These are phyloP conservation scores for Campodea augens DNA, from an alignment of 1,140 invertebrate genomes.

Conservation along the genomic window DNA sequence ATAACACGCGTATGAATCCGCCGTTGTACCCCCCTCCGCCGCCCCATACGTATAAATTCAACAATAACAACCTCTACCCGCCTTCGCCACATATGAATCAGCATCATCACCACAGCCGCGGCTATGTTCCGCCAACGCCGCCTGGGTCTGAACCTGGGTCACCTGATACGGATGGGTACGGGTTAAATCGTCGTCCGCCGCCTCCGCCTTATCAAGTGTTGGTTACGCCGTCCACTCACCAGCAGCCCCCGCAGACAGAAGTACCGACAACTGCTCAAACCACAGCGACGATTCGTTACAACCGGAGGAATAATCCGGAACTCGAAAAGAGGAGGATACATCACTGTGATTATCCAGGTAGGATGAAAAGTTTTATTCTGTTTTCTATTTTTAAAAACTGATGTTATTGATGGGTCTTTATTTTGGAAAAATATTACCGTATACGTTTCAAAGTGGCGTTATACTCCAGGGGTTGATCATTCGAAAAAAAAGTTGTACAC, in stretches of 20 bases:
- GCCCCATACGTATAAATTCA: too few relatives aligned
- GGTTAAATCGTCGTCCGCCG: constrained; percentile 14
- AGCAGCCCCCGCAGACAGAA: constrained; percentile 15
- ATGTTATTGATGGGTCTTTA: too few relatives aligned
- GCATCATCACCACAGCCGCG: not conserved
- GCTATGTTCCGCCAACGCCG: constrained; percentile 18
- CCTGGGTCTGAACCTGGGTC: constrained; percentile 19
- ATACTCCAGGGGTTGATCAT: too few relatives aligned
- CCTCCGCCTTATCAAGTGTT: constrained; percentile 18
- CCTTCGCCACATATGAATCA: not conserved
- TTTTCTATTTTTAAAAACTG: too few relatives aligned
- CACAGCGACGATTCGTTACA: constrained; percentile 42
- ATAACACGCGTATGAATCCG: too few relatives aligned
- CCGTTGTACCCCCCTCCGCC: too few relatives aligned
- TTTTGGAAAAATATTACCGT: too few relatives aligned
- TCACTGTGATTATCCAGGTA: constrained; percentile 86
- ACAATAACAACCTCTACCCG: not conserved
- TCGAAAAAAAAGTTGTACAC: too few relatives aligned
- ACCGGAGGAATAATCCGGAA: constrained; percentile 87
- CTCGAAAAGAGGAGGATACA: constrained; percentile 84
- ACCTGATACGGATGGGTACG: constrained; percentile 5
- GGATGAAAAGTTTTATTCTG: not conserved
- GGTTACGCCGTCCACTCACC: constrained; percentile 20
- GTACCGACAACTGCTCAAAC: constrained; percentile 8
- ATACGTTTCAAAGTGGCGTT: too few relatives aligned